Conservation (phyloP, 2,113 vertebrate species). For the Carassius gibelio region DNA sequence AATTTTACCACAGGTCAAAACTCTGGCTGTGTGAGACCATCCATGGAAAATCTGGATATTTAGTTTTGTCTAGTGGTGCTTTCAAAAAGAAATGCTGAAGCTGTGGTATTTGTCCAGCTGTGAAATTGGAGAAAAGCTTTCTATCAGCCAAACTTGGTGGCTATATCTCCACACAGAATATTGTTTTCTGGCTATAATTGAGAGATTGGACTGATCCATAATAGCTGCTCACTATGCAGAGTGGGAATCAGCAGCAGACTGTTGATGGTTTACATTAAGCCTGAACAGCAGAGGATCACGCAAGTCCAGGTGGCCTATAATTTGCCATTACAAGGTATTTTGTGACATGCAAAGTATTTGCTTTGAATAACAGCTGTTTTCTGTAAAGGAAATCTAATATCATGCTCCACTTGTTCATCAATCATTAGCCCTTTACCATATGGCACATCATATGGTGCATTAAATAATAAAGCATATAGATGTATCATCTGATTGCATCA, state of each 20-base stretch:
- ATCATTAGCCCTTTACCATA: conserved; percentile 1
- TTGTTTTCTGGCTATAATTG: background rate
- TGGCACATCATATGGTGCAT: conserved; percentile 61
- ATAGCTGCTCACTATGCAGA: background rate
- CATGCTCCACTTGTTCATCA: conserved; percentile 12
- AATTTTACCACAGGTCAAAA: background rate
- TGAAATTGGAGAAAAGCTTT: conserved; percentile 3
- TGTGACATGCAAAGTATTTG: conserved; percentile 64
- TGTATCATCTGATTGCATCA: conserved; percentile 27
- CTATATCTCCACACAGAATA: background rate
- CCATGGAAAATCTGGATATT: background rate
- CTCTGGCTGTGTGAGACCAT: background rate
- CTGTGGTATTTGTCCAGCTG: background rate
- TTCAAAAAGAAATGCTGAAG: conserved; percentile 3
- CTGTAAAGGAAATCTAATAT: background rate
- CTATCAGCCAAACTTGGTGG: background rate
- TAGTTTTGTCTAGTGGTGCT: background rate
- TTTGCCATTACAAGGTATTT: conserved; percentile 64
- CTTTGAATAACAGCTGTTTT: conserved; percentile 68
- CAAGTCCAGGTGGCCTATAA: conserved; percentile 68
- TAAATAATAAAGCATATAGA: conserved; percentile 66
- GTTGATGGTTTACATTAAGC: conserved; percentile 23
- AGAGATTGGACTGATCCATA: background rate
- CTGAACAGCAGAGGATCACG: conserved; percentile 34
- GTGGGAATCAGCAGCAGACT: conserved; percentile 31